Percentiles rank a stretch among this genome's conserved stretches.
These are phyloP conservation scores for Synaphobranchus kaupii DNA, from an alignment of 2,797 vertebrate species.

Conservation along the genomic window DNA sequence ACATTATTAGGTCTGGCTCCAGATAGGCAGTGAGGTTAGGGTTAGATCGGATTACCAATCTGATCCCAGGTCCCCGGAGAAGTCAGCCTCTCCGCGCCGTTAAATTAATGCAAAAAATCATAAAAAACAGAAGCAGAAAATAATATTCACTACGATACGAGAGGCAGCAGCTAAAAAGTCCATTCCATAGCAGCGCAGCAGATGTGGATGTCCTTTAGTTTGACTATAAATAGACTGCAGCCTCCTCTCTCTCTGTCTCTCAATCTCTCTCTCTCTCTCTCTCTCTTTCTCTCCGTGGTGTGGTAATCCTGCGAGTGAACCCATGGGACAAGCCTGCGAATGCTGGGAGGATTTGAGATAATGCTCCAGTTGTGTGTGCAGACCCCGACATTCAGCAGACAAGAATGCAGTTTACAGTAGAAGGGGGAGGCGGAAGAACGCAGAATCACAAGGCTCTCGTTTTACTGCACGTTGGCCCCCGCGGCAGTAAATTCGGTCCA, in stretches of 20 bases:
- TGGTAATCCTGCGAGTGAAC: conserved; percentile 16
- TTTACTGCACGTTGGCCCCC: not conserved
- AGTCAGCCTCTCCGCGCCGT: conserved; percentile 19
- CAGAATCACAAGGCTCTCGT: not conserved
- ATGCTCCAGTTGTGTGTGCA: not conserved
- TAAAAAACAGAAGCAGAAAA: conserved; percentile 11
- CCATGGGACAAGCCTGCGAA: conserved; percentile 2
- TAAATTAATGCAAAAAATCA: conserved; percentile 33
- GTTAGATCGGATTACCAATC: conserved; percentile 12
- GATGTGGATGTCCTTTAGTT: conserved; percentile 22
- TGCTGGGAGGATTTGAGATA: conserved; percentile 7
- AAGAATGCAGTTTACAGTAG: conserved; percentile 23
- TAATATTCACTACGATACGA: not conserved
- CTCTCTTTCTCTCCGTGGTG: not conserved
- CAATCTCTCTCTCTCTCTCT: too few species aligned
- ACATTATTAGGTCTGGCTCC: not conserved
- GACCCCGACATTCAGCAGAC: conserved; percentile 5
- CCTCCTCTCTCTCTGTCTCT: not conserved
- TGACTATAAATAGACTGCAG: conserved; percentile 28
- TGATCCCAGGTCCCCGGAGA: not conserved
- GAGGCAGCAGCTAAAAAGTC: conserved; percentile 7
- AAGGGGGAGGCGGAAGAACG: not conserved
- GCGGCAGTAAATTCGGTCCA: conserved; percentile 11
- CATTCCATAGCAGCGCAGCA: conserved; percentile 5
- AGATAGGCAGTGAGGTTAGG: not conserved